Percentiles rank a stretch among this genome's conserved stretches.
phyloP scores from a whole-genome alignment of 2,113 vertebrate genomes.

The Pitta sordida region DNA sequence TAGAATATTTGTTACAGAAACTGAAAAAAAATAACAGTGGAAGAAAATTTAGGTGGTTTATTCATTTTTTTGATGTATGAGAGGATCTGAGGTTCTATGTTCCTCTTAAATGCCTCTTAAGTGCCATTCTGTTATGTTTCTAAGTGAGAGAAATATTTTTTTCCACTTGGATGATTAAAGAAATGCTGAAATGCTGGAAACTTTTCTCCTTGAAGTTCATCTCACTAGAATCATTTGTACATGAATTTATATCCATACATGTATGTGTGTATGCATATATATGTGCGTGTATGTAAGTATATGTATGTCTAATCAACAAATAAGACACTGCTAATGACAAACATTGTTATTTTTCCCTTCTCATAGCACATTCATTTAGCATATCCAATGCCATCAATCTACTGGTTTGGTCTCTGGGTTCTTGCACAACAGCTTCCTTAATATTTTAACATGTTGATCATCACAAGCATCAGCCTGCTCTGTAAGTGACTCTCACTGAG shows the following conservation, averaged over 20 bases:
- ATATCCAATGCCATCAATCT: background rate
- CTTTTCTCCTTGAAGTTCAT: background rate
- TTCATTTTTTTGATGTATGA: background rate
- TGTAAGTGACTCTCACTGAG: background rate
- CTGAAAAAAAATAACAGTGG: background rate
- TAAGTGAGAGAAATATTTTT: background rate
- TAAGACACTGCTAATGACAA: background rate
- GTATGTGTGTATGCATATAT: rapidly evolving
- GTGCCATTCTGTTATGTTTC: background rate
- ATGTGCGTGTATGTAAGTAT: too few relatives aligned
- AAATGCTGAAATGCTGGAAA: background rate
- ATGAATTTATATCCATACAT: background rate
- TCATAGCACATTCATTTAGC: background rate
- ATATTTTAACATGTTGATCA: background rate
- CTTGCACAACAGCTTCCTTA: background rate
- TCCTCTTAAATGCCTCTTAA: background rate
- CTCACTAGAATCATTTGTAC: background rate
- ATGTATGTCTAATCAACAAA: background rate
- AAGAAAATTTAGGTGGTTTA: background rate
- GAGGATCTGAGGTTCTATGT: background rate
- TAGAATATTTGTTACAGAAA: background rate
- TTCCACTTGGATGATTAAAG: background rate
- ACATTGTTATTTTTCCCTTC: background rate
- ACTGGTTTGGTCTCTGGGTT: background rate
- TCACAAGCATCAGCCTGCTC: background rate